phyloP scores from a whole-genome alignment of 1,140 invertebrate species.

The Lepidurus packardi region DNA sequence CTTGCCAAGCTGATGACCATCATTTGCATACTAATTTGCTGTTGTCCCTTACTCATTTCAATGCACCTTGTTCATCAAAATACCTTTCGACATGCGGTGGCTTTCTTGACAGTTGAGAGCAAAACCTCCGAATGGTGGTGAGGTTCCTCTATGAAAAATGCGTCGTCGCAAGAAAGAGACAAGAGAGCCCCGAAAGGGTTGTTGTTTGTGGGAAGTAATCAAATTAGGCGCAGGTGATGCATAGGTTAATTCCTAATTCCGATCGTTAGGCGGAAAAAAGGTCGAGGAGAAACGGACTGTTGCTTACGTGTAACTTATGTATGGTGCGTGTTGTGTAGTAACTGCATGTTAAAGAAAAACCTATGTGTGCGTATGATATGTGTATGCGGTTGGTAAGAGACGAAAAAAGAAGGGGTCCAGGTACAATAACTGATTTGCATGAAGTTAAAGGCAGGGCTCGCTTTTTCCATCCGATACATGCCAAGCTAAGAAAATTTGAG shows the following conservation, averaged over 20 bases:
- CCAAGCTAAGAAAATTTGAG: not conserved
- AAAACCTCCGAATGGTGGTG: not conserved
- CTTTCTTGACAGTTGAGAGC: not conserved
- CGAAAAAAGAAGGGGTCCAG: not conserved
- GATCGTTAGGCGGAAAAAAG: not conserved
- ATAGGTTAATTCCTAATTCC: slow-evolving; percentile 4
- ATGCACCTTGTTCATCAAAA: not conserved
- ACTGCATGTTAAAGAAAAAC: not conserved
- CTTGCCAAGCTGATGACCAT: slow-evolving; percentile 13
- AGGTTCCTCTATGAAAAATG: not conserved
- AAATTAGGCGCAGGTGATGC: slow-evolving; percentile 8
- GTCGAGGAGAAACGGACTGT: not conserved
- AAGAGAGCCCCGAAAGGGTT: not conserved
- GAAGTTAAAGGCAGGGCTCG: slow-evolving; percentile 8
- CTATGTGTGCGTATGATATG: not conserved
- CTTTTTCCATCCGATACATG: slow-evolving; percentile 16
- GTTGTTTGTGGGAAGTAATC: slow-evolving; percentile 9
- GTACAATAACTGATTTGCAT: slow-evolving; percentile 9
- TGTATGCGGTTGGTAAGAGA: not conserved
- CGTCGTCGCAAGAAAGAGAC: not conserved
- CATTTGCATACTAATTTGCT: slow-evolving; percentile 22
- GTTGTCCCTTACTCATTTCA: not conserved
- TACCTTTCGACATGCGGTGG: not conserved
- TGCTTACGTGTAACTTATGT: not conserved
- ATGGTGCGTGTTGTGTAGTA: not conserved